A percentile compares a stretch with the other conserved stretches of the same genome.
phyloP scores from a whole-genome alignment of 2,113 vertebrate species.

The Crotalus viridis region DNA sequence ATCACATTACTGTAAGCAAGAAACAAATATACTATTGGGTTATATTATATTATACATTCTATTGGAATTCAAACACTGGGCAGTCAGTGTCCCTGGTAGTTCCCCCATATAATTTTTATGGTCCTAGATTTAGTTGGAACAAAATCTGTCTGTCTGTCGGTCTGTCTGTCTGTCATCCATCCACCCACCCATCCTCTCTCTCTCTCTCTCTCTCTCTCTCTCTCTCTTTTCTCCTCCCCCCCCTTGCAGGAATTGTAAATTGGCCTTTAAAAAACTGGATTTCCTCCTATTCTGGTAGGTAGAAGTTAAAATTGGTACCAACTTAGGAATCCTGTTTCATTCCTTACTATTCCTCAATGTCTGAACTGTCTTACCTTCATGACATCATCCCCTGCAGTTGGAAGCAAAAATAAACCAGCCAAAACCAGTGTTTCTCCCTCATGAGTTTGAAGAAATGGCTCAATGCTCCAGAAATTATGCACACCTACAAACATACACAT shows the following conservation, averaged over 20 bases:
- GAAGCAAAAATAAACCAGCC: neutral
- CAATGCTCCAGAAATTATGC: neutral
- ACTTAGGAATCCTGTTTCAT: neutral
- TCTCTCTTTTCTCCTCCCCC: rapidly evolving
- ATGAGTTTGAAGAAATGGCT: neutral
- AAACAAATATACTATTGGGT: conserved; percentile 13
- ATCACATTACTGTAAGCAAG: neutral
- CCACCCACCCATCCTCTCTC: too few species aligned
- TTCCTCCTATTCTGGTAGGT: neutral
- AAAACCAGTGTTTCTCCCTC: neutral
- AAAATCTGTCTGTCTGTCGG: neutral
- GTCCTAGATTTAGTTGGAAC: neutral
- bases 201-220: too few species aligned
- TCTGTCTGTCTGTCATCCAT: too few species aligned
- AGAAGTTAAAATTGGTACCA: neutral
- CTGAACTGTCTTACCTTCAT: neutral
- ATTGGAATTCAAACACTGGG: neutral
- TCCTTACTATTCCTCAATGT: neutral
- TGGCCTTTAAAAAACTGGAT: neutral
- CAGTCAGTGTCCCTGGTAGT: neutral
- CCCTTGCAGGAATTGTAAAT: neutral
- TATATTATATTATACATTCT: neutral
- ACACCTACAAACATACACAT: neutral
- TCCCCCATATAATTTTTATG: neutral
- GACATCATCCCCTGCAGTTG: neutral